Base-by-base conservation (phyloP, 2,113 vertebrate genomes). In the Colius striatus region DNA sequence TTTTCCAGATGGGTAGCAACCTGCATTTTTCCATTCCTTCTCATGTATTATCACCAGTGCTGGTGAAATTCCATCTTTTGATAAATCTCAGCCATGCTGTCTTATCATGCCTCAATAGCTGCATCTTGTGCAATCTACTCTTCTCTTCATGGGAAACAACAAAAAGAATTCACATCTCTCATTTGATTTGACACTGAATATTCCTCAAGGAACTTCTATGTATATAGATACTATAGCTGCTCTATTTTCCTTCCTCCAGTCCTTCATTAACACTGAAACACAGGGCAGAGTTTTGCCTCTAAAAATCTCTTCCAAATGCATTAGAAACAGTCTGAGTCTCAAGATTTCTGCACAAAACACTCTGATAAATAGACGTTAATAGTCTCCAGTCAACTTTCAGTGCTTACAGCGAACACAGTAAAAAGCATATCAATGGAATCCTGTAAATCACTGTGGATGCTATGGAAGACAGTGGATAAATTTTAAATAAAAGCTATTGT, bases 291-390 rank as follows among this genome's bases (percentile, higher is more conserved):
- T 91, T 91, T 83, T 30, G 9, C 32, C 57, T 80, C 41, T 60
- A 60, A 5, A 53, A 51, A 82, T 82, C 38, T 72, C 50, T 53
- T 82, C 71, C 60, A 66, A 61, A 92, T 76, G 45, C 60, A 79
- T 84, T 72, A 75, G 45, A 55, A 57, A 34, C 10, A 57, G 26
- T 18, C 36, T 22, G 51, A 85, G 60, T 34, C 55, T 78, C 50
- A 60, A 91, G n/a, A 55, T 43, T 83, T 68, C 36, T 73, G 55
- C 20, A 83, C 13, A 65, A 76, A 85, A 68, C 77, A 57, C 15
- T 84, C n/a, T 83, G 71, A 94, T 78, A 85, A 94, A 91, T 54
- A 91, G 34, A 23, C 90, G 51, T 53, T 90, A 89, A 92, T 75
- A 74, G 65, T 62, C 81, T 89, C 50, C 78, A 85, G 78, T 50